Evolutionary conservation across 2,888 invertebrate species (phyloP), one percentile per base, ranked within the genome.

Genomic region (Microctonus brassicae): DNA sequence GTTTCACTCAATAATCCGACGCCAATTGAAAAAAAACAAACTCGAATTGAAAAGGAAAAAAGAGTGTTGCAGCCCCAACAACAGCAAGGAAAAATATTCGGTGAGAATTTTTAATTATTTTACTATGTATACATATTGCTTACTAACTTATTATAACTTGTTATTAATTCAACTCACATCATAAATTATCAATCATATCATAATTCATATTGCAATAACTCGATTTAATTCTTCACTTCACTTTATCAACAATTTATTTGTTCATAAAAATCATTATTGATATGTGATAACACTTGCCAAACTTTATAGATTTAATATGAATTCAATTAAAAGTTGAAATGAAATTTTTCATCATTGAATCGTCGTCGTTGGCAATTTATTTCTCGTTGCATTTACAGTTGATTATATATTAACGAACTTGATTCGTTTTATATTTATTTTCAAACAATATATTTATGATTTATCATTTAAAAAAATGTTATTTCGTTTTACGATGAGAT

Each of bases 61-160:
- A 87, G 92, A 80, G 90, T 93, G 36, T 86, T 93, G 72, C 93
- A 93, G 86, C 93, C 93, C 0, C 93, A 93, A 82, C 91, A 91
- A 82, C 89, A 91, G 81, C 89, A 88, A 74, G 86, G 87, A 47
- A 66, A 82, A 82, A 88, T 84, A 72, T 77, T 78, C 68, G 88
- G 88, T 88, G 76, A 84, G 86, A 82, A 75, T 81, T 26, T 33
- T 9, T 11, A n/a, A 33, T 42, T 11, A 24, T 36, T 53, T 33
- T 42, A 20, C 42, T 36, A 29, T 22, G 9, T 11, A 29, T 26
- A 26, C 65, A 17, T 22, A 17, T 3, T 58, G 22, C n/a, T 52
- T 29, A 47, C 47, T 47, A 17, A 47, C 47, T 7, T 47, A 17
- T 47, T 6, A 17, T 17, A 6, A 47, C 6, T 47, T 17, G 17